Percentiles rank a stretch among this genome's conserved stretches.
phyloP scores from a whole-genome alignment of 2,797 vertebrate species.

The Poecile montanus region DNA sequence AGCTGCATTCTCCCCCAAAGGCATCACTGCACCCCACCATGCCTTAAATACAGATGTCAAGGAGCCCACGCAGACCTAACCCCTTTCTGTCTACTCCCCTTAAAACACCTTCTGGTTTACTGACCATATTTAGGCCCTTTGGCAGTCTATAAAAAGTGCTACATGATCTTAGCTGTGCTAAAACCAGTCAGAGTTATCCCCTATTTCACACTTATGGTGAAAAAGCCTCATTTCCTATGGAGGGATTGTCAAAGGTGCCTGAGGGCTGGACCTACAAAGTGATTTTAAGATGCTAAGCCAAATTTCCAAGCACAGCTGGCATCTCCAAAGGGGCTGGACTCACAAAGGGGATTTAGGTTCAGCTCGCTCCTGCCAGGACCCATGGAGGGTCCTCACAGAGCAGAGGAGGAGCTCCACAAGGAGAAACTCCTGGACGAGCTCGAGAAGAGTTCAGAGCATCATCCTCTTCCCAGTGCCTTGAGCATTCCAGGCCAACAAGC shows the following conservation, averaged over 20 bases:
- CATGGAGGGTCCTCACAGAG: neutral
- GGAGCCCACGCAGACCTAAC: neutral
- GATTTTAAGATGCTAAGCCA: slow-evolving; percentile 24
- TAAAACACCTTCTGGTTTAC: slow-evolving; percentile 53
- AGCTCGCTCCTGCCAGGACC: neutral
- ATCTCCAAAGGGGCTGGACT: neutral
- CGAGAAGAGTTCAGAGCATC: neutral
- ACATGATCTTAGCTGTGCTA: slow-evolving; percentile 27
- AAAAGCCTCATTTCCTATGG: slow-evolving; percentile 38
- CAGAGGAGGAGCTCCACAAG: neutral
- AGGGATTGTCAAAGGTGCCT: slow-evolving; percentile 29
- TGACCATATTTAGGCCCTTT: slow-evolving; percentile 46
- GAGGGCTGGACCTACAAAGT: neutral
- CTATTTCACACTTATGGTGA: neutral
- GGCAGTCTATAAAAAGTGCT: slow-evolving; percentile 62
- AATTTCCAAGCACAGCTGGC: slow-evolving; percentile 22
- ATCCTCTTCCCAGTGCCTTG: no score
- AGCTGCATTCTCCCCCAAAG: slow-evolving; percentile 6
- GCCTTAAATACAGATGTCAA: slow-evolving; percentile 16
- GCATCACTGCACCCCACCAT: neutral
- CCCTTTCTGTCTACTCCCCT: neutral
- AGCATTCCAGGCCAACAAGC: neutral
- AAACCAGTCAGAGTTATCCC: neutral
- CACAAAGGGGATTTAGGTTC: neutral
- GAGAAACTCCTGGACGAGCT: neutral